Evolutionary conservation across 2,797 vertebrate species (phyloP), one percentile per base, ranked within the genome.

Genomic region (Thamnophis elegans): DNA sequence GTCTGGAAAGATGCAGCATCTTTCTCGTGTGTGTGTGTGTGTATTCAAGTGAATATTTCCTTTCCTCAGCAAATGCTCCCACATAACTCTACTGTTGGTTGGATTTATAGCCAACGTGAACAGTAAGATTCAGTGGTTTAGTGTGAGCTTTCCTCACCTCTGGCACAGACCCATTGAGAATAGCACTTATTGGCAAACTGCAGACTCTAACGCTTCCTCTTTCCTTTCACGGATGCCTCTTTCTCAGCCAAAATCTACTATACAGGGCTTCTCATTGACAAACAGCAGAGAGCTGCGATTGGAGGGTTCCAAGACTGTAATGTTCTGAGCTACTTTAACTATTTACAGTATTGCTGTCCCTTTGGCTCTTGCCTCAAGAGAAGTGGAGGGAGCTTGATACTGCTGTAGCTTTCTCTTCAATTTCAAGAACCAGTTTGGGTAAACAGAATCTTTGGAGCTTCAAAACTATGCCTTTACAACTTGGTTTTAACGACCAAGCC

Each of bases 41-140:
- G 36, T 82, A 25, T 47, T 82, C 73, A 82, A 82, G 20, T 82
- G 73, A 82, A 82, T 82, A 42, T 82, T 82, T 82, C 73, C 36
- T 82, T 82, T 12, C 87, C 88, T 53, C 65, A 36, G 62, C 88
- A 56, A 16, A 0, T 51, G 56, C 92, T 91, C 47, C 90, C 32
- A 91, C 56, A 88, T 87, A 91, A 91, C 68, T 91, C 58, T 36
- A 32, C 86, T 89, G 92, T 91, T 87, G 53, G 56, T 59, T 28
- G 58, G 87, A 93, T 93, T 93, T 91, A 26, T 26, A 90, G 89
- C 42, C 85, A 62, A 86, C 1, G 9, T 91, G 90, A 94, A 90
- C 89, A 92, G 9, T 92, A 92, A 92, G 94, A 94, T 95, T 95
- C 85, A 5, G 5, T 87, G 58, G 91, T 92, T 95, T 42, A 32